These are phyloP conservation scores for Sander lucioperca DNA, from an alignment of 2,113 vertebrate genomes.

Conservation along the genomic window DNA sequence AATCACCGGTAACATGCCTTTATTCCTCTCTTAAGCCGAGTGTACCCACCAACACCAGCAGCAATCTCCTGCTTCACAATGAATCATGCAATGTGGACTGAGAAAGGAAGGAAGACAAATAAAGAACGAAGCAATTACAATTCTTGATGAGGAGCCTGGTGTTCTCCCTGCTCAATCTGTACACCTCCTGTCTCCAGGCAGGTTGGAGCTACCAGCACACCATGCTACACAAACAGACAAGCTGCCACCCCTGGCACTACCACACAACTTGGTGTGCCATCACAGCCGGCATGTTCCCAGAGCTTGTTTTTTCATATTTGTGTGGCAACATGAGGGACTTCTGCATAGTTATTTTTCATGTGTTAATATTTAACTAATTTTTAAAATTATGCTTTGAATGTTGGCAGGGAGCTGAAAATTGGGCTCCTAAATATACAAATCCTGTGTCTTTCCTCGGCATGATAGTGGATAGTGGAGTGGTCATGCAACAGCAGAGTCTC, in stretches of 20 bases:
- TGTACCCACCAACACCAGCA: constrained; percentile 48
- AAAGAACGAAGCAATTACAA: constrained; percentile 65
- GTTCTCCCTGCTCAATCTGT: constrained; percentile 71
- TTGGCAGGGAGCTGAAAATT: constrained; percentile 19
- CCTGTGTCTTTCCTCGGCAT: neutral
- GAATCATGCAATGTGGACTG: constrained; percentile 53
- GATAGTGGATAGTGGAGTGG: neutral
- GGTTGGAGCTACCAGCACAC: constrained; percentile 66
- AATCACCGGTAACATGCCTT: neutral
- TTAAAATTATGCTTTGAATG: constrained; percentile 9
- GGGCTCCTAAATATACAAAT: constrained; percentile 31
- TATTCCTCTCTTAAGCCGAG: constrained; percentile 6
- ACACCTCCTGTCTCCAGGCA: constrained; percentile 75
- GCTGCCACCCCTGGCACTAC: constrained; percentile 72
- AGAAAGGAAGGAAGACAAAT: constrained; percentile 69
- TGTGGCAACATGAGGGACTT: constrained; percentile 34
- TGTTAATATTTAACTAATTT: constrained; percentile 23
- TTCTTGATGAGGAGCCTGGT: constrained; percentile 67
- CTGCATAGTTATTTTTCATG: constrained; percentile 15
- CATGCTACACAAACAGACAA: constrained; percentile 62
- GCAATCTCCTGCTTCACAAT: constrained; percentile 58
- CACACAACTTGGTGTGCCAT: constrained; percentile 50
- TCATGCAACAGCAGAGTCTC: constrained; percentile 8
- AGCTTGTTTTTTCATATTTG: constrained; percentile 49
- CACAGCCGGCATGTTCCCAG: constrained; percentile 61